These are phyloP conservation scores for Malurus cyaneus DNA, from an alignment of 2,113 vertebrate species.

Conservation along the genomic window DNA sequence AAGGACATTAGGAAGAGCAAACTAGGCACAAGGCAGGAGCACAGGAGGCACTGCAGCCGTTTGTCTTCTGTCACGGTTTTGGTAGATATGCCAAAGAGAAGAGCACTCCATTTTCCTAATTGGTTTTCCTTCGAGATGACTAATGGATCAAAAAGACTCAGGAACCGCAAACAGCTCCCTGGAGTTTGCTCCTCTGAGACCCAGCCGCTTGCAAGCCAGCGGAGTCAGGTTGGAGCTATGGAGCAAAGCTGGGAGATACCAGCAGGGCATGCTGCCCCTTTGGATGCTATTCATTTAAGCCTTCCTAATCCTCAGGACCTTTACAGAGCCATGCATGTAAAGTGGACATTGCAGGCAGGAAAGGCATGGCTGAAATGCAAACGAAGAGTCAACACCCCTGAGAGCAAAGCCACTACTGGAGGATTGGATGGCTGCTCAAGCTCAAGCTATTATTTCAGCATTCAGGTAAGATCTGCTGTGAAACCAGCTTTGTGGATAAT, in stretches of 20 bases:
- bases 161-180: neutral
- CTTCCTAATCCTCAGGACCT: constrained; percentile 17
- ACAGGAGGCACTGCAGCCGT: neutral
- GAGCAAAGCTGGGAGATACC: neutral
- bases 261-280: neutral
- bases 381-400: neutral
- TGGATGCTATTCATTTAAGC: neutral
- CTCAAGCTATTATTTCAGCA: neutral
- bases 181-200: neutral
- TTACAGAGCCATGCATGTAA: neutral
- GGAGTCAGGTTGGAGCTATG: neutral
- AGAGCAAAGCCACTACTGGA: neutral
- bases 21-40: neutral
- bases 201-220: neutral
- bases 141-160: constrained; percentile 13
- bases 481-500: neutral
- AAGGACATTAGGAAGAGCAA: neutral
- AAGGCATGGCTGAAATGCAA: constrained; percentile 21
- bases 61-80: constrained; percentile 3
- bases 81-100: constrained; percentile 1
- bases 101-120: constrained; percentile 31
- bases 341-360: neutral
- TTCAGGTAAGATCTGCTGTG: neutral
- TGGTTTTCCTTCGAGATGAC: constrained; percentile 30
- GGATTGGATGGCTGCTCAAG: neutral